These are phyloP conservation scores for Aphaenogaster ashmeadi DNA, from an alignment of 1,140 invertebrate species.

Conservation along the genomic window DNA sequence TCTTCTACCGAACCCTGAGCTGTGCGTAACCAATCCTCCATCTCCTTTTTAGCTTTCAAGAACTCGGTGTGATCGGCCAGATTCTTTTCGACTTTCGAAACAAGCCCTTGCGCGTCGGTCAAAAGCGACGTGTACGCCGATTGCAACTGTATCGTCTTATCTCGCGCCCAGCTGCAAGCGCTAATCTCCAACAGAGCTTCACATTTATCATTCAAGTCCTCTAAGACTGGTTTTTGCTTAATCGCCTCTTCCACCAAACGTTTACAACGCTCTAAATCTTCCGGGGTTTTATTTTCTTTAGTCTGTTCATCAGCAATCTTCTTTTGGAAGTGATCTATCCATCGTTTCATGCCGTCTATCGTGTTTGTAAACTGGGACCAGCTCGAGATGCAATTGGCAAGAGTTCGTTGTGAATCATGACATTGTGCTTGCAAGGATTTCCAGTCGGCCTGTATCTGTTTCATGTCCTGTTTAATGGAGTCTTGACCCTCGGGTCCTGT, in stretches of 20 bases:
- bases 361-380: slow-evolving; percentile 95
- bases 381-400: slow-evolving; percentile 93
- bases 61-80: slow-evolving; percentile 96
- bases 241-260: slow-evolving; percentile 92
- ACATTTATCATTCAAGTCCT: slow-evolving; percentile 95
- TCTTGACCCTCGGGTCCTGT: slow-evolving; percentile 96
- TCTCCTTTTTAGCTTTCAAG: slow-evolving; percentile 93
- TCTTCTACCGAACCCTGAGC: slow-evolving; percentile 93
- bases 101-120: slow-evolving; percentile 92
- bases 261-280: slow-evolving; percentile 93
- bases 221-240: slow-evolving; percentile 92
- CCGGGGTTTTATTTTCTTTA: slow-evolving; percentile 93
- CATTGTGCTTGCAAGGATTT: slow-evolving; percentile 94
- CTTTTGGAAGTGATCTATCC: slow-evolving; percentile 92
- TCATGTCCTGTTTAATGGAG: slow-evolving; percentile 93
- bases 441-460: slow-evolving; percentile 95
- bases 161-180: slow-evolving; percentile 93
- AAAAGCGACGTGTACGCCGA: slow-evolving; percentile 92
- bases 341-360: slow-evolving; percentile 92
- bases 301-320: slow-evolving; percentile 90
- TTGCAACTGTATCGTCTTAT: slow-evolving; percentile 94
- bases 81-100: slow-evolving; percentile 95
- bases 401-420: slow-evolving; percentile 92
- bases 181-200: slow-evolving; percentile 95
- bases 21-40: slow-evolving; percentile 93